These are phyloP conservation scores for Creontiades dilutus DNA, from an alignment of 2,888 invertebrate species.

Conservation along the genomic window DNA sequence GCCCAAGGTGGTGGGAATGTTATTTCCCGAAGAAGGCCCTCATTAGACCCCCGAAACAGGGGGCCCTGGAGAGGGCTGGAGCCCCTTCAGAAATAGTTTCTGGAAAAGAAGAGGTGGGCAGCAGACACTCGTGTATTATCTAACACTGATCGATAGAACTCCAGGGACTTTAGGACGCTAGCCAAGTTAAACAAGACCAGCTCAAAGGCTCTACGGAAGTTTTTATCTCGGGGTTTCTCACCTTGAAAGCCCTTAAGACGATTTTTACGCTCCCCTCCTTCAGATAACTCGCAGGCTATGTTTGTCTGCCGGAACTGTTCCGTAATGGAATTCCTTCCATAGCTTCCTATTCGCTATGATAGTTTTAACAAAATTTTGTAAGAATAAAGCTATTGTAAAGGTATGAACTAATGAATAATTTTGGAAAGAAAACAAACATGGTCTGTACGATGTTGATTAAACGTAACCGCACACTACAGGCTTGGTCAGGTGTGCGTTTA, in stretches of 20 bases:
- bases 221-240: background rate
- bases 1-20: constrained; percentile 7
- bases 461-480: too few species aligned
- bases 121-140: constrained; percentile 59
- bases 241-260: constrained; percentile 1
- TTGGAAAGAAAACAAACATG: too few species aligned
- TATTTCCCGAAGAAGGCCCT: constrained; percentile 45
- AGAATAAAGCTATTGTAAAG: background rate
- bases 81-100: constrained; percentile 57
- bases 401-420: too few species aligned
- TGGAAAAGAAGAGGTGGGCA: constrained; percentile 48
- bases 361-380: background rate
- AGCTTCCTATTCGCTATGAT: background rate
- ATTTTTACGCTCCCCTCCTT: background rate
- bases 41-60: constrained; percentile 36
- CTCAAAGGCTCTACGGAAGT: too few species aligned
- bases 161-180: constrained; percentile 35
- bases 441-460: too few species aligned
- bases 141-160: constrained; percentile 61
- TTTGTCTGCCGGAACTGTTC: background rate
- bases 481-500: too few species aligned
- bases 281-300: background rate
- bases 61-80: constrained; percentile 34
- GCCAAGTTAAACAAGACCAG: constrained; percentile 57
- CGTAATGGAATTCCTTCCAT: background rate